Base-by-base conservation (phyloP, 2,113 vertebrate species). In the Emberiza fucata region DNA sequence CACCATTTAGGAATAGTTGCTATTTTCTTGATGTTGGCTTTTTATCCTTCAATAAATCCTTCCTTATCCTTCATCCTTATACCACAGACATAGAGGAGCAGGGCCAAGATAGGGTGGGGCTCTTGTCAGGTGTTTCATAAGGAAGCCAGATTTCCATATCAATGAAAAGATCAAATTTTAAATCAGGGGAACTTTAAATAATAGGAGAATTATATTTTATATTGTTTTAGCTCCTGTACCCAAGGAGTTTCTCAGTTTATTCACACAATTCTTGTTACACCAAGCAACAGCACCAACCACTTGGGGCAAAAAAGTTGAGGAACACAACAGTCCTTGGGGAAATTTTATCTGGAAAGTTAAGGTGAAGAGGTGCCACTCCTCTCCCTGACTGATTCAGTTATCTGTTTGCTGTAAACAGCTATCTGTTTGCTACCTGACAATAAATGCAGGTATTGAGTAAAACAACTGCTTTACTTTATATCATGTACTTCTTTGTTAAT, bases 1-100 rank as follows among this genome's bases (percentile, higher is more conserved):
- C 29, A 51, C 8, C 22, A 7, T 0, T 8, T 4, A 65, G 39
- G 18, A 72, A 60, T 1, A 60, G 11, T 4, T 51, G 29, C 3
- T 24, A 7, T 23, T 39, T 64, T 80, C 35, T 40, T 50, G 45
- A 33, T 11, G 8, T 3, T 21, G 48, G 12, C 25, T 27, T 51
- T 76, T 29, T 47, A 42, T 10, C 16, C 29, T 79, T 73, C 35
- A 51, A 12, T 3, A n/a, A n/a, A n/a, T n/a, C n/a, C n/a, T n/a
- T n/a, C n/a, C n/a, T n/a, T n/a, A n/a, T n/a, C n/a, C n/a, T n/a
- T n/a, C n/a, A n/a, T n/a, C n/a, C n/a, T n/a, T n/a, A 4, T 24
- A 27, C 5, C 29, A n/a, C 7, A 68, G 39, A 42, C 37, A 27
- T 0, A 20, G 39, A 73, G 45, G 29, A 48, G 22, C 10, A 42